A percentile compares a stretch with the other conserved stretches of the same genome.
phyloP scores from a whole-genome alignment of 2,888 invertebrate species.

The Hirtodrosophila histrioides region DNA sequence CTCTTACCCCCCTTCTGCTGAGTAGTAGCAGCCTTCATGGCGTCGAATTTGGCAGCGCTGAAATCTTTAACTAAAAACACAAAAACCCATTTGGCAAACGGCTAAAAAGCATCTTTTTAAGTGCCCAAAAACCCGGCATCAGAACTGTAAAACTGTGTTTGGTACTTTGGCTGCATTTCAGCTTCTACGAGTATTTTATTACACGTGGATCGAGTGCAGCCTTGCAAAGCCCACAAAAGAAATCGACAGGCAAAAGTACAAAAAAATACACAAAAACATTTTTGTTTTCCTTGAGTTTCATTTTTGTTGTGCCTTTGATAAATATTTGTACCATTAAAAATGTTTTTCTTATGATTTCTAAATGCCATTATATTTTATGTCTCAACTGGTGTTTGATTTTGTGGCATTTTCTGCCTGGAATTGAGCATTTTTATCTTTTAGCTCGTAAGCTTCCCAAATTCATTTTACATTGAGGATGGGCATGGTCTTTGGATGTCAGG shows the following conservation, averaged over 20 bases:
- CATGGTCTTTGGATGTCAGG: no score
- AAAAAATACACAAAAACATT: conserved; percentile 20
- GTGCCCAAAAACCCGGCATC: conserved; percentile 11
- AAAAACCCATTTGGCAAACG: conserved; percentile 54
- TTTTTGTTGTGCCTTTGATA: conserved; percentile 29
- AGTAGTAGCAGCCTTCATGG: conserved; percentile 4
- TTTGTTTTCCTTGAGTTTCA: conserved; percentile 28
- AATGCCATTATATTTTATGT: conserved; percentile 23
- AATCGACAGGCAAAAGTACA: conserved; percentile 28
- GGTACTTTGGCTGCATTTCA: conserved; percentile 39
- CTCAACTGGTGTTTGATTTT: conserved; percentile 13
- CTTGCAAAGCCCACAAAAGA: conserved; percentile 32
- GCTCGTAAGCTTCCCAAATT: conserved; percentile 31
- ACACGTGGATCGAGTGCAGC: conserved; percentile 38
- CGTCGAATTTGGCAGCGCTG: conserved; percentile 27
- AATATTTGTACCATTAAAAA: conserved; percentile 48
- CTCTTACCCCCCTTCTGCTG: neutral
- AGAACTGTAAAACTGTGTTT: conserved; percentile 19
- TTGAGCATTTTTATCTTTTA: conserved; percentile 11
- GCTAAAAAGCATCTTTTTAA: conserved; percentile 33
- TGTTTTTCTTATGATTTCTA: conserved; percentile 33
- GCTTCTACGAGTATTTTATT: conserved; percentile 34
- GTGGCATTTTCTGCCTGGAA: conserved; percentile 14
- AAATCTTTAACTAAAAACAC: conserved; percentile 36
- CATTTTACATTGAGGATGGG: conserved; percentile 51